Evolutionary conservation across 2,888 invertebrate species (phyloP).

Genomic region (Teleogryllus oceanicus): DNA sequence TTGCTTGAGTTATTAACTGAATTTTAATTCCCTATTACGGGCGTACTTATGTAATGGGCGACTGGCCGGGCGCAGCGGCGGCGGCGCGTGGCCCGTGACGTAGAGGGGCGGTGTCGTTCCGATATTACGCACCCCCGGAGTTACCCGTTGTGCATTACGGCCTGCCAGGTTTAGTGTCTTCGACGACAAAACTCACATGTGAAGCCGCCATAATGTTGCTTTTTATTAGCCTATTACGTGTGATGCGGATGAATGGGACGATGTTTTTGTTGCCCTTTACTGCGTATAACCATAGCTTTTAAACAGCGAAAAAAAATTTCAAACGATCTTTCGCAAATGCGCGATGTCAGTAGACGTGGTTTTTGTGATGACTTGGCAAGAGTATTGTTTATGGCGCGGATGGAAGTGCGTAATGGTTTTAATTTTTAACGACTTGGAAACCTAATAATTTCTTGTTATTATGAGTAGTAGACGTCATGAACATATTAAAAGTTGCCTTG

Average conservation of each 20-base stretch:
- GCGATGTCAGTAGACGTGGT: slow-evolving; percentile 1
- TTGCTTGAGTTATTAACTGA: not conserved
- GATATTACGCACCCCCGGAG: not conserved
- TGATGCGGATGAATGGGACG: slow-evolving; percentile 18
- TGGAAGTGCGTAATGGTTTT: slow-evolving; percentile 2
- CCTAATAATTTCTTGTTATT: slow-evolving; percentile 18
- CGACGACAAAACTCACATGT: slow-evolving; percentile 18
- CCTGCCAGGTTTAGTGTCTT: slow-evolving; percentile 18
- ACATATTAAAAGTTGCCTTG: slow-evolving; percentile 18
- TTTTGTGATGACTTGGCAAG: slow-evolving; percentile 18
- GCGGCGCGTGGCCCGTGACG: not conserved
- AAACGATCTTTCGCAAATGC: slow-evolving; percentile 18
- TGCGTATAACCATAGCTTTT: slow-evolving; percentile 12
- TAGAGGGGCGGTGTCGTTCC: not conserved
- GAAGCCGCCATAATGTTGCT: slow-evolving; percentile 6
- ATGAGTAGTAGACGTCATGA: slow-evolving; percentile 18
- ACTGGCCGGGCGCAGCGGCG: not conserved
- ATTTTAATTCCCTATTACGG: not conserved
- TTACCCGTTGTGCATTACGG: not conserved
- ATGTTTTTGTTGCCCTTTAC: slow-evolving; percentile 18
- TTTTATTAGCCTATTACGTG: slow-evolving; percentile 18
- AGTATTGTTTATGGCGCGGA: not conserved
- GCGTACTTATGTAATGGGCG: not conserved
- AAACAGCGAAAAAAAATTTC: slow-evolving; percentile 9
- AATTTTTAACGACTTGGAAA: slow-evolving; percentile 18